phyloP scores from a whole-genome alignment of 2,113 vertebrate genomes.

The Aspidoscelis tigris region DNA sequence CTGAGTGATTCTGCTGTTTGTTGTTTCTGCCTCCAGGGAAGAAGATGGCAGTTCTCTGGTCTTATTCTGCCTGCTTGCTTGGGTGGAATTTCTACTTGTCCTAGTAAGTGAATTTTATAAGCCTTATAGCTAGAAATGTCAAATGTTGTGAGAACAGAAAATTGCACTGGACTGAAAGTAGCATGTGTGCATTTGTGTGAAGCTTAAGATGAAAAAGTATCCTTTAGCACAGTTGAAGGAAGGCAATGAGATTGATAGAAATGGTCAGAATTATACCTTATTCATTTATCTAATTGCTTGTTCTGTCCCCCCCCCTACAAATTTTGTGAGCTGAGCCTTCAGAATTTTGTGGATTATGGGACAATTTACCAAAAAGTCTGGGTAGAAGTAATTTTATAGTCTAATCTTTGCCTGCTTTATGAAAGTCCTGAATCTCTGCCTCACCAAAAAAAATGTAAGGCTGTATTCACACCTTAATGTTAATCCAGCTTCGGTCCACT shows the following conservation, averaged over 20 bases:
- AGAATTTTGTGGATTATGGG: not conserved
- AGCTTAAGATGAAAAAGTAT: not conserved
- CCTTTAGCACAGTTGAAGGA: not conserved
- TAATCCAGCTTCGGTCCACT: too few relatives aligned
- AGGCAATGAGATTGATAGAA: not conserved
- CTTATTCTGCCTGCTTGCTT: not conserved
- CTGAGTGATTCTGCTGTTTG: not conserved
- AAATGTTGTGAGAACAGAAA: slow-evolving; percentile 10
- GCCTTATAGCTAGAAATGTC: slow-evolving; percentile 12
- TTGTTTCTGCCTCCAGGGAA: not conserved
- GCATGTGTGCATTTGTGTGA: slow-evolving; percentile 13
- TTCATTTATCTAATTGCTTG: not conserved
- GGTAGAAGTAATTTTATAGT: not conserved
- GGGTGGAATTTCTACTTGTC: slow-evolving; percentile 8
- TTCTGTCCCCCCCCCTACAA: too few relatives aligned
- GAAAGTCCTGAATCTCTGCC: not conserved
- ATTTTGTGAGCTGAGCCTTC: not conserved
- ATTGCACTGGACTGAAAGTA: slow-evolving; percentile 6
- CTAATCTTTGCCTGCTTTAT: not conserved
- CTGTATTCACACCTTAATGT: too few relatives aligned
- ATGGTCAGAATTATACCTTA: not conserved
- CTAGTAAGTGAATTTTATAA: not conserved
- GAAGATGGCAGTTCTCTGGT: not conserved
- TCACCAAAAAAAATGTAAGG: not conserved
- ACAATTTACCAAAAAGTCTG: not conserved